Evolutionary conservation across 2,797 vertebrate genomes (phyloP), one percentile per base, ranked within the genome.

Genomic region (Galago senegalensis): DNA sequence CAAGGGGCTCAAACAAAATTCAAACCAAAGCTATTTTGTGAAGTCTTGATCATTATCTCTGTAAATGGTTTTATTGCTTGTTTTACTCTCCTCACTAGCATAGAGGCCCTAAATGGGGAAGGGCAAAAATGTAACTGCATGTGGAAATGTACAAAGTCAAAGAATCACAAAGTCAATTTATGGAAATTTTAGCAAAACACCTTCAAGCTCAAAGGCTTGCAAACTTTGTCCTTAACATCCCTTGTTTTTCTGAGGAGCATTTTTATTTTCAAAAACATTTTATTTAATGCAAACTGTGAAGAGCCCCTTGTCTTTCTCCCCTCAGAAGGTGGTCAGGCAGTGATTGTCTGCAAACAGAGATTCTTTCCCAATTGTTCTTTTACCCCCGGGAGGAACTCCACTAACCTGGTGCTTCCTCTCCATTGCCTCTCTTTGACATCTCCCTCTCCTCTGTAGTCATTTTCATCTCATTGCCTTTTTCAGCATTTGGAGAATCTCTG

Each of bases 341-440:
- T 53, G 5, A 16, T 23, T 88, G 72, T 72, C 73, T 91, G 56
- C 43, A 58, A 87, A 53, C 56, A 77, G 53, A 11, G 8, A 49
- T 93, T 95, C 90, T 69, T 2, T n/a, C 29, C 37, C 76, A 31
- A 77, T 89, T 76, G 46, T 43, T 87, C 60, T 58, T 82, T 86
- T n/a, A 60, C 40, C 37, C 80, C 73, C 34, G 83, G 40, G 25
- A 93, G 58, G n/a, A 94, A 75, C 34, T 40, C 58, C 25, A 4
- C 9, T 40, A 67, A 86, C 67, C 65, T 90, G 46, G 16, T 23
- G 10, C 40, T 49, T 73, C 88, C 40, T 69, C 10, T n/a, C 40
- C 46, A 29, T 8, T 37, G 82, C 37, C 80, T 86, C 87, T 69
- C 77, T 67, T 46, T 61, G 25, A 63, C 23, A 7, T 21, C 40